These are phyloP conservation scores for Intellagama lesueurii DNA, from an alignment of 2,797 vertebrate species.

Conservation along the genomic window DNA sequence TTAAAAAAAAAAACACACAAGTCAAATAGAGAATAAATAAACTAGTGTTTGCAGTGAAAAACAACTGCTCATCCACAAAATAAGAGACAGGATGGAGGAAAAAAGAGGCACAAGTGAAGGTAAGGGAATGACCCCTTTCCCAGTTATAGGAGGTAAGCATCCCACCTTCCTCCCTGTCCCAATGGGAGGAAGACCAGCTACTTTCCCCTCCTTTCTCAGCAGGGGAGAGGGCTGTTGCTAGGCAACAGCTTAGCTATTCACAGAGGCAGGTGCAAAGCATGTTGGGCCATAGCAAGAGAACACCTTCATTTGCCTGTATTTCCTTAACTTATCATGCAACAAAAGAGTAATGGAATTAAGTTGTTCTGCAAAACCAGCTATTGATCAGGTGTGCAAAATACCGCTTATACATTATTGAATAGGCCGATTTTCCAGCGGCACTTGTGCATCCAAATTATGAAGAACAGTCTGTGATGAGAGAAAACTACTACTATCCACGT, in stretches of 20 bases:
- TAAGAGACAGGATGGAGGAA: not conserved
- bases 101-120: not conserved
- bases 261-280: not conserved
- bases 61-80: not conserved
- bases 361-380: not conserved
- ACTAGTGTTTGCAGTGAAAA: constrained; percentile 44
- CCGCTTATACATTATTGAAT: not conserved
- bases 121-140: not conserved
- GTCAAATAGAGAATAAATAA: constrained; percentile 58
- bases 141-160: not conserved
- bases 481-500: not conserved
- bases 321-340: not conserved
- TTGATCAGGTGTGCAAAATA: not conserved
- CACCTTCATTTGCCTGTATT: not conserved
- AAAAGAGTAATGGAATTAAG: not conserved
- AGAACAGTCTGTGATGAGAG: not conserved
- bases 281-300: not conserved
- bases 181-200: not conserved
- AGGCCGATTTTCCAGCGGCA: constrained; percentile 39
- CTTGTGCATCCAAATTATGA: constrained; percentile 28
- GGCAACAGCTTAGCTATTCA: not conserved
- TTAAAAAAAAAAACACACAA: constrained; percentile 6
- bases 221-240: not conserved
- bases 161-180: not conserved
- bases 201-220: not conserved